These are phyloP conservation scores for Umimayanthus chanpuru DNA, from an alignment of 92 coral and sea anemone genomes.

Conservation along the genomic window DNA sequence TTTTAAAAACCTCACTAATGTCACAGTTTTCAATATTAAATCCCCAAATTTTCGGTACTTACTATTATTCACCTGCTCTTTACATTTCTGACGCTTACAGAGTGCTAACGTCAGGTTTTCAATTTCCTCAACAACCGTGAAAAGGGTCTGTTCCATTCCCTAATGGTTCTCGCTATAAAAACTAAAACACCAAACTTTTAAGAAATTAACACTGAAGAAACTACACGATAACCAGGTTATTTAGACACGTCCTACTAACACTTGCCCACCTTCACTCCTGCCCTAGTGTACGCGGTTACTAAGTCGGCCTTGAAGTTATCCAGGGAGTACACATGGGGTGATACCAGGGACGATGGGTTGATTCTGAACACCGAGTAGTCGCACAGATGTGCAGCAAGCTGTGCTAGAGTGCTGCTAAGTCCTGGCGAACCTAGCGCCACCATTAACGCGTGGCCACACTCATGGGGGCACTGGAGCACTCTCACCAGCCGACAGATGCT, in stretches of 20 bases:
- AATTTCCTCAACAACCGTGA: too few species aligned
- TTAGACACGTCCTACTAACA: background rate
- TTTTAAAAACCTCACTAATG: too few species aligned
- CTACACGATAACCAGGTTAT: background rate
- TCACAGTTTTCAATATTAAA: too few species aligned
- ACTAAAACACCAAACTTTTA: background rate
- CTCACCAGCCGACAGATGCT: slow-evolving; percentile 95
- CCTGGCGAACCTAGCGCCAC: slow-evolving; percentile 98
- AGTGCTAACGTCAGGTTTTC: too few species aligned
- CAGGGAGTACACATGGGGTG: slow-evolving; percentile 69
- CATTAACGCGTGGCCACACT: slow-evolving; percentile 94
- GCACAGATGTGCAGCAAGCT: slow-evolving; percentile 94
- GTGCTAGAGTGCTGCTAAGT: slow-evolving; percentile 84
- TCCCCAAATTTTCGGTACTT: too few species aligned
- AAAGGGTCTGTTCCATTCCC: too few species aligned
- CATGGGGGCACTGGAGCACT: slow-evolving; percentile 92
- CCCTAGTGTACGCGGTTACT: slow-evolving; percentile 91
- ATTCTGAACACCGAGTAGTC: slow-evolving; percentile 91
- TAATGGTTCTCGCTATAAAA: too few species aligned
- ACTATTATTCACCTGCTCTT: too few species aligned
- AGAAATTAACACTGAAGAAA: background rate
- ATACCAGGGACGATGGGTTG: slow-evolving; percentile 79
- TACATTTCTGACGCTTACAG: too few species aligned
- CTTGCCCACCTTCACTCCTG: slow-evolving; percentile 90
- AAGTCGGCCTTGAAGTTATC: slow-evolving; percentile 88